Percentiles rank a stretch among this genome's conserved stretches.
Evolutionary conservation across 2,888 invertebrate species (phyloP).

Genomic region (Lysandra coridon): DNA sequence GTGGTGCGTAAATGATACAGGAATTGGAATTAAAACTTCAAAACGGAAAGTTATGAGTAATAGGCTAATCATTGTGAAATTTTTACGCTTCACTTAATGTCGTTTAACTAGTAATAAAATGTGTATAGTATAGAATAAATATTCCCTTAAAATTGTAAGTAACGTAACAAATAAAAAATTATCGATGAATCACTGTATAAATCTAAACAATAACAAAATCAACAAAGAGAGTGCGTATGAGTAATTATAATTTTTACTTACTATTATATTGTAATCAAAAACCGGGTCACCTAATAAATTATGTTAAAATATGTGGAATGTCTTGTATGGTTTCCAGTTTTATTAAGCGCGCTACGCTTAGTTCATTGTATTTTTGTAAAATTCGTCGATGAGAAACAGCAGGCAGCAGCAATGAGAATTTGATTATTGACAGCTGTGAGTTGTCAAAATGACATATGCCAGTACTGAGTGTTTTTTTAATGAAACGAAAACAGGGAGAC

Average conservation of each 20-base stretch:
- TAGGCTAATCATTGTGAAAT: background rate
- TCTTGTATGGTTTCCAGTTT: background rate
- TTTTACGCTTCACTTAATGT: background rate
- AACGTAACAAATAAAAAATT: background rate
- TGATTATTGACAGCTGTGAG: background rate
- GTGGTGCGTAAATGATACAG: background rate
- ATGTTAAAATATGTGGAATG: background rate
- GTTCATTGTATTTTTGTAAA: background rate
- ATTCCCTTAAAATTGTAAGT: background rate
- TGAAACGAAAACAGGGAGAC: no score
- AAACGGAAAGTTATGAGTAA: background rate
- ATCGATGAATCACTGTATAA: background rate
- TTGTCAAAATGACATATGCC: background rate
- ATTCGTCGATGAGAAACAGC: background rate
- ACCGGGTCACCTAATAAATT: background rate
- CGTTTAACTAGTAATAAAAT: background rate
- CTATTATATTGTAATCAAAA: background rate
- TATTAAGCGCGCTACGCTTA: background rate
- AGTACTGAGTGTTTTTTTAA: no score
- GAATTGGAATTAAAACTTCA: background rate
- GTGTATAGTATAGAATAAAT: background rate
- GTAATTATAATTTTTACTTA: background rate
- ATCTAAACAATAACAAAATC: constrained; percentile 5
- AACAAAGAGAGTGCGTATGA: background rate
- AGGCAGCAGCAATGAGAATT: background rate